Conservation (phyloP, 2,113 vertebrate species). For the Gymnobelideus leadbeateri region DNA sequence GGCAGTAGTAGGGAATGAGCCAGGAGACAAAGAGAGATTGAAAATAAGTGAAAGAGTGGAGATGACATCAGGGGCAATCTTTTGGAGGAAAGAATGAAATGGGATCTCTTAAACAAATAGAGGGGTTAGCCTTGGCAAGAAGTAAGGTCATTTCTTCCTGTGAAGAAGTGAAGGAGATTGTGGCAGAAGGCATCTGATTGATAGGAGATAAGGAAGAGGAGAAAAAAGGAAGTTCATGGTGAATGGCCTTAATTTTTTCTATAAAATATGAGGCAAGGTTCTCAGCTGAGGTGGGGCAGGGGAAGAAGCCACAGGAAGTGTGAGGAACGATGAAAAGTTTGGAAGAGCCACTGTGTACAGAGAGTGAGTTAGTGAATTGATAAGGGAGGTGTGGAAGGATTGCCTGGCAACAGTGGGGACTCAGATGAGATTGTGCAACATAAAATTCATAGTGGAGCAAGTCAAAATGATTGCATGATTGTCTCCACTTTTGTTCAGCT, state of each 20-base stretch:
- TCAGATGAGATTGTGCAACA: too few relatives aligned
- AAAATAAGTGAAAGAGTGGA: background rate
- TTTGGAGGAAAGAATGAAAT: background rate
- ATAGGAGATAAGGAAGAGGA: background rate
- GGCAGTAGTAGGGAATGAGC: background rate
- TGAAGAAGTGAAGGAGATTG: background rate
- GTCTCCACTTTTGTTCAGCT: too few relatives aligned
- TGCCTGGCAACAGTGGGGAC: too few relatives aligned
- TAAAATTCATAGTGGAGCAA: too few relatives aligned
- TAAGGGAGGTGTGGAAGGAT: too few relatives aligned
- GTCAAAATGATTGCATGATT: too few relatives aligned
- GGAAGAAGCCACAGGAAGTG: too few relatives aligned
- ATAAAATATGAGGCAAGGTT: background rate
- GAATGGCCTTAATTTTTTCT: background rate
- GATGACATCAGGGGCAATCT: background rate
- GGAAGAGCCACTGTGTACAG: too few relatives aligned
- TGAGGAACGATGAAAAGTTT: too few relatives aligned
- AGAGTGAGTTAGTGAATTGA: too few relatives aligned
- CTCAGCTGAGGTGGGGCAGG: too few relatives aligned
- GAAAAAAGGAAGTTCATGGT: background rate
- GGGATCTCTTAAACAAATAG: background rate
- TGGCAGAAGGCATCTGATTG: background rate
- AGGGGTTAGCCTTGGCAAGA: background rate
- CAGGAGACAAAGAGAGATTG: background rate
- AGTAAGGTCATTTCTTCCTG: background rate